Percentiles rank a stretch among this genome's conserved stretches.
These are phyloP conservation scores for Heterodera carotae DNA, from an alignment of 1,140 invertebrate genomes.

Conservation along the genomic window DNA sequence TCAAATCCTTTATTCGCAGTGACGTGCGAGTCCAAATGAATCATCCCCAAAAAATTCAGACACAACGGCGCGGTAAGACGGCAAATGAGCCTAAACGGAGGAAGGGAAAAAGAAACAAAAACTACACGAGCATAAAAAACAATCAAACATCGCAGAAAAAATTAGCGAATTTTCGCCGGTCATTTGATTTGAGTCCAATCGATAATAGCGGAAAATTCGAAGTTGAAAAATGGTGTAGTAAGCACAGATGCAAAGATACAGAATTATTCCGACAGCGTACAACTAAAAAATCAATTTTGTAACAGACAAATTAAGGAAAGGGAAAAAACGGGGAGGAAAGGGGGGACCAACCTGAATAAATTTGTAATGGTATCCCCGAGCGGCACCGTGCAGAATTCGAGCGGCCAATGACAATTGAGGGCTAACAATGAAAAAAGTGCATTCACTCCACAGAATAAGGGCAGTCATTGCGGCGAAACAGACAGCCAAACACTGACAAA, in stretches of 20 bases:
- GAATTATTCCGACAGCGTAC: constrained; percentile 83
- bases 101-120: neutral
- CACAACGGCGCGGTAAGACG: constrained; percentile 95
- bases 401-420: constrained; percentile 94
- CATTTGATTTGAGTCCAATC: constrained; percentile 91
- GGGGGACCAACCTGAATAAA: constrained; percentile 80
- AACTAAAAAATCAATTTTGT: constrained; percentile 72
- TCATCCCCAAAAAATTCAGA: constrained; percentile 93
- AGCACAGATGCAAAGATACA: constrained; percentile 92
- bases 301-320: no score
- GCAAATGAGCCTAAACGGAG: constrained; percentile 86
- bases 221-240: constrained; percentile 97
- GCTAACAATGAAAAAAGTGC: constrained; percentile 88
- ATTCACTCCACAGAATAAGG: constrained; percentile 95
- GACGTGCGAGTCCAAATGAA: constrained; percentile 96
- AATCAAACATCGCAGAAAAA: constrained; percentile 82
- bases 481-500: constrained; percentile 74
- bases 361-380: constrained; percentile 83
- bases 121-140: constrained; percentile 10
- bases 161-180: constrained; percentile 98
- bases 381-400: constrained; percentile 80
- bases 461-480: constrained; percentile 77
- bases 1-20: constrained; percentile 74
- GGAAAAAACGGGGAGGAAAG: no score
- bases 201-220: constrained; percentile 91